A percentile compares a stretch with the other conserved stretches of the same genome.
Evolutionary conservation across 2,113 vertebrate genomes (phyloP).

Genomic region (Eulemur macaco): DNA sequence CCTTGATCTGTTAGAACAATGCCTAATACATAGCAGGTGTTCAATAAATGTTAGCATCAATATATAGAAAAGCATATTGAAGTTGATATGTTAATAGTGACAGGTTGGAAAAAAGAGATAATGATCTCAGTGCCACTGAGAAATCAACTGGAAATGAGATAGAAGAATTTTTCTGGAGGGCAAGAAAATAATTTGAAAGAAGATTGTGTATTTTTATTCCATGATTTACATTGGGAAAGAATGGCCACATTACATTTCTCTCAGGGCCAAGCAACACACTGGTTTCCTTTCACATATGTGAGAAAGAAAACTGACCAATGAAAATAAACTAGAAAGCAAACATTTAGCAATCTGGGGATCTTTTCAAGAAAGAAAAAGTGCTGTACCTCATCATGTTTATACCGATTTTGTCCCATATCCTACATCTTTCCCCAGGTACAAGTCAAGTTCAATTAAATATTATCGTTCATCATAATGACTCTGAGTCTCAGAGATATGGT

Average conservation of each 20-base stretch:
- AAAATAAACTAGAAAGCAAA: constrained; percentile 40
- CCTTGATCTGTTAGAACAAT: background rate
- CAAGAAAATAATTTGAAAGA: constrained; percentile 29
- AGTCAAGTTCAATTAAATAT: background rate
- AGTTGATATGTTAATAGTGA: background rate
- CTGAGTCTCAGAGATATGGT: background rate
- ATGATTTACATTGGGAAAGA: background rate
- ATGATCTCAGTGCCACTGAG: background rate
- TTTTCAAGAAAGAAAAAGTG: constrained; percentile 8
- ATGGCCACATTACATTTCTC: background rate
- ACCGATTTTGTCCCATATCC: background rate
- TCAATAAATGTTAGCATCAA: background rate
- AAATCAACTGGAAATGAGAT: background rate
- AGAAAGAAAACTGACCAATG: constrained; percentile 11
- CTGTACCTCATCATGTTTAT: background rate
- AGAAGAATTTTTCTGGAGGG: background rate
- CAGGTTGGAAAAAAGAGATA: background rate
- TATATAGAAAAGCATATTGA: background rate
- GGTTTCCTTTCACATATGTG: background rate
- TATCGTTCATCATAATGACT: background rate
- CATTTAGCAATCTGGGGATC: background rate
- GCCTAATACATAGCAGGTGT: background rate
- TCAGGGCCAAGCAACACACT: background rate
- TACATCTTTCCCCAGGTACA: background rate
- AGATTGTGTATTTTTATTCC: background rate